A percentile compares a stretch with the other conserved stretches of the same genome.
Conservation (phyloP, 2,797 vertebrate species). For the Acrossocheilus fasciatus region DNA sequence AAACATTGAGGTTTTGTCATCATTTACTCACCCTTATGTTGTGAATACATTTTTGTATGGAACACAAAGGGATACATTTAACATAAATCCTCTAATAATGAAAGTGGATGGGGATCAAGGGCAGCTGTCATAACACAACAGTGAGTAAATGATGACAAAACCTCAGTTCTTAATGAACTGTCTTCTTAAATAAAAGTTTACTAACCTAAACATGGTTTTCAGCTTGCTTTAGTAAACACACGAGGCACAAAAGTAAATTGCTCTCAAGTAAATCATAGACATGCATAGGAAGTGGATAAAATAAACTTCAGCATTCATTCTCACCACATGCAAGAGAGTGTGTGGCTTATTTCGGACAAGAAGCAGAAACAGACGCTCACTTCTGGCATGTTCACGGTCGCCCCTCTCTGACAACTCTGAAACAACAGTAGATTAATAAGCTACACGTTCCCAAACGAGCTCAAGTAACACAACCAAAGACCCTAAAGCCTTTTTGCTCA, state of each 20-base stretch:
- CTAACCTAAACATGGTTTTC: not conserved
- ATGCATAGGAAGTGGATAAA: conserved; percentile 42
- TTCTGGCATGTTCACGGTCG: conserved; percentile 15
- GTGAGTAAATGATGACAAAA: not conserved
- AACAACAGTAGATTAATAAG: conserved; percentile 42
- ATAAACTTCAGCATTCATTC: conserved; percentile 26
- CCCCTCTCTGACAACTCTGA: conserved; percentile 1
- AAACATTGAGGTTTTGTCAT: not conserved
- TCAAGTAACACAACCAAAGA: conserved; percentile 22
- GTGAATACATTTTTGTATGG: not conserved
- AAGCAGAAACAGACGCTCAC: conserved; percentile 40
- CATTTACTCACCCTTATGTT: not conserved
- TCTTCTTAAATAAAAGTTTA: conserved; percentile 6
- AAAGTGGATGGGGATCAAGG: not conserved
- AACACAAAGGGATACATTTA: conserved; percentile 2
- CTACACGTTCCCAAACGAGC: conserved; percentile 5
- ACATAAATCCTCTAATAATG: not conserved
- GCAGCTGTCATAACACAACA: not conserved
- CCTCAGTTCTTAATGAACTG: not conserved
- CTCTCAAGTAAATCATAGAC: conserved; percentile 1
- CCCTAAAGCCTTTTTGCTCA: conserved; percentile 22
- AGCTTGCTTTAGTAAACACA: conserved; percentile 11
- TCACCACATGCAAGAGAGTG: conserved; percentile 12
- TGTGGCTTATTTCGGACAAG: conserved; percentile 43
- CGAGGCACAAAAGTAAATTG: not conserved